phyloP scores from a whole-genome alignment of 1,140 invertebrate genomes.

The Lamellibrachia luymesi region DNA sequence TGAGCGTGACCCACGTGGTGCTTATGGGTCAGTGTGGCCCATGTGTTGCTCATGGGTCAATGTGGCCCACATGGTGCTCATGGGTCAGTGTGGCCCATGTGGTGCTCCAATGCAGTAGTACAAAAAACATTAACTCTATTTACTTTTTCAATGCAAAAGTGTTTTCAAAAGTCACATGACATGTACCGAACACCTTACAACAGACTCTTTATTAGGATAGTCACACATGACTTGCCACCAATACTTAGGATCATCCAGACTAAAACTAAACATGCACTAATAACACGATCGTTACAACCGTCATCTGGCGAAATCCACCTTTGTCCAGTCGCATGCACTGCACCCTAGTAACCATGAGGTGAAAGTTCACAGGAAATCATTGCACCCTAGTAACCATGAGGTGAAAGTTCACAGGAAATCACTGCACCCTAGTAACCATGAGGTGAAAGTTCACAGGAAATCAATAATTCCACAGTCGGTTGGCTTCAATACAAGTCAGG shows the following conservation, averaged over 20 bases:
- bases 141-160: too few relatives aligned
- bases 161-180: neutral
- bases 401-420: neutral
- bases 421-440: neutral
- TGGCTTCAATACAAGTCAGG: neutral
- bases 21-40: too few relatives aligned
- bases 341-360: neutral
- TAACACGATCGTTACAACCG: neutral
- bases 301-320: neutral
- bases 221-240: neutral
- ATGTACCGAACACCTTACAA: too few relatives aligned
- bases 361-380: too few relatives aligned
- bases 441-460: neutral
- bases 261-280: neutral
- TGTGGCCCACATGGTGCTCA: neutral
- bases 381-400: neutral
- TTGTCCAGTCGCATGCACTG: neutral
- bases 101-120: neutral
- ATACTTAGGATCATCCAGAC: neutral
- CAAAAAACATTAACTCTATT: too few relatives aligned
- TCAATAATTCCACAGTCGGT: neutral
- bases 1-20: neutral
- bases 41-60: neutral
- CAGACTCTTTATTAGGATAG: too few relatives aligned
- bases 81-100: neutral